Evolutionary conservation across 2,113 vertebrate genomes (phyloP), one percentile per base, ranked within the genome.

Genomic region (Lepus americanus): DNA sequence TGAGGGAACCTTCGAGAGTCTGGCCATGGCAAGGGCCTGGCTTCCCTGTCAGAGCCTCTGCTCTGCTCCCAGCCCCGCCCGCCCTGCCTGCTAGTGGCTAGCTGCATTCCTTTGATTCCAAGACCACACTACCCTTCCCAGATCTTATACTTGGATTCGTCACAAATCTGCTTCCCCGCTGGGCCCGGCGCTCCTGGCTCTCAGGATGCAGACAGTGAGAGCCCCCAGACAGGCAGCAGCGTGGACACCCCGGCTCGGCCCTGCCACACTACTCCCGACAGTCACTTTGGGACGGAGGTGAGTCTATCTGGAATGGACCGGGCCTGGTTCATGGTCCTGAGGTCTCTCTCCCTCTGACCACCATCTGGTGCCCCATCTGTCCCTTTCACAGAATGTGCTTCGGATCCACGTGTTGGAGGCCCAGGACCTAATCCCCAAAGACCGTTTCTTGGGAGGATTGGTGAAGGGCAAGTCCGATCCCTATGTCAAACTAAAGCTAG

Each of bases 391-490:
- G 99, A 99, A 98, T 12, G 99, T 99, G 81, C 97, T 99, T 96
- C 98, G 99, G 69, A 99, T 99, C 87, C 99, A 99, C 14, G 97
- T 99, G 66, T 91, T 99, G 94, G 99, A 99, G 96, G 99, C 99
- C 63, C 98, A 99, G 97, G 98, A 99, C 96, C 98, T 99, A 81
- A 98, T 99, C 1, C 98, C 99, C 84, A 99, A 99, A 94, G 99
- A 99, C 97, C 99, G 99, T 97, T 99, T 99, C 97, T 98, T 99
- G 98, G 99, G 98, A 10, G 99, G 99, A 22, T 96, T 99, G 97
- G 98, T 99, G 89, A 99, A 99, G 97, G 99, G 99, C 63, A 99
- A 99, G 96, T 99, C 99, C 8, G 99, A 99, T 95, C 99, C 99
- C 22, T 99, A 99, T 1, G 98, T 99, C 29, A 99, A 99, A 96